phyloP scores from a whole-genome alignment of 2,888 invertebrate genomes.

The Calliphora vomitoria region DNA sequence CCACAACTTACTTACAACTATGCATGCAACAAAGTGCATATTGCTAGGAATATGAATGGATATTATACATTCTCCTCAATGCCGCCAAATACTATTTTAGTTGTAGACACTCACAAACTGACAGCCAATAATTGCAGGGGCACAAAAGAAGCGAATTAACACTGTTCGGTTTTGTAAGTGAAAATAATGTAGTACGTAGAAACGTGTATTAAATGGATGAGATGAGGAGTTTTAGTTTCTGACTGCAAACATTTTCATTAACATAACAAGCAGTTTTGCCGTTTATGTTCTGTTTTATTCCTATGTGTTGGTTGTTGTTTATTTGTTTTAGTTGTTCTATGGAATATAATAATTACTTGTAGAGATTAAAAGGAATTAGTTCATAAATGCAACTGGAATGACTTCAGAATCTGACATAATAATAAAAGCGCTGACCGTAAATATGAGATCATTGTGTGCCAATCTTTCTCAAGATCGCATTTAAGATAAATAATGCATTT shows the following conservation, averaged over 20 bases:
- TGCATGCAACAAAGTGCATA: slow-evolving; percentile 45
- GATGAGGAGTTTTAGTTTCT: slow-evolving; percentile 62
- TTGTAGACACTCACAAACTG: slow-evolving; percentile 19
- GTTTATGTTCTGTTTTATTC: slow-evolving; percentile 25
- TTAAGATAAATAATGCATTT: too few species aligned
- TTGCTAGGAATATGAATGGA: slow-evolving; percentile 12
- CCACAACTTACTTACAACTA: slow-evolving; percentile 35
- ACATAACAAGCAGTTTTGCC: slow-evolving; percentile 56
- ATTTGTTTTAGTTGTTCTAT: slow-evolving; percentile 42
- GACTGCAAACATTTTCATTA: slow-evolving; percentile 73
- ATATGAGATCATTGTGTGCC: too few species aligned
- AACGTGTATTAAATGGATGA: slow-evolving; percentile 23
- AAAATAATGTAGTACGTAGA: slow-evolving; percentile 35
- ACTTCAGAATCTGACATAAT: too few species aligned
- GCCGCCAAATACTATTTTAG: slow-evolving; percentile 21
- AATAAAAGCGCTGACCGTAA: too few species aligned
- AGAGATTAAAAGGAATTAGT: slow-evolving; percentile 18
- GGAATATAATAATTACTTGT: slow-evolving; percentile 14
- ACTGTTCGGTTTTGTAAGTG: slow-evolving; percentile 58
- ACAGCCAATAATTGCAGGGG: slow-evolving; percentile 63
- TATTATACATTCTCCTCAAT: slow-evolving; percentile 5
- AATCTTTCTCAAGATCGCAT: too few species aligned
- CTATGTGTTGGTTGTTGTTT: slow-evolving; percentile 26
- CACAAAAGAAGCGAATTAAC: slow-evolving; percentile 52
- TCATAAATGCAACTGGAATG: neutral